Conservation (phyloP, 2,797 vertebrate genomes). For the Acropternis orthonyx region DNA sequence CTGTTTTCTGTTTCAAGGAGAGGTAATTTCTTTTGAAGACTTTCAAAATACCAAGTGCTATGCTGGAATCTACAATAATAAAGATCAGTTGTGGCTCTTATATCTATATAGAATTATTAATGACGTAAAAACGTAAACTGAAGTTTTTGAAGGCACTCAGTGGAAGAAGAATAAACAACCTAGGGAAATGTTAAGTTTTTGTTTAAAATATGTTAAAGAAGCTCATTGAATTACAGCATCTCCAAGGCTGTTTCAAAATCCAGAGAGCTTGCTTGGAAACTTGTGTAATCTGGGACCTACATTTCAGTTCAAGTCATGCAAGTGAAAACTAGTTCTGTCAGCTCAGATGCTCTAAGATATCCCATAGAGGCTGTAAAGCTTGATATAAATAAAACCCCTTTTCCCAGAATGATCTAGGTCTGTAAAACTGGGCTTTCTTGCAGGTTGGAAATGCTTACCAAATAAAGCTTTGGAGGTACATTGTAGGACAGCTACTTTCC, state of each 20-base stretch:
- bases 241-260: slow-evolving; percentile 2
- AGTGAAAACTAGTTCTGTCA: slow-evolving; percentile 43
- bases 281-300: slow-evolving; percentile 40
- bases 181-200: neutral
- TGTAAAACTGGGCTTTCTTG: neutral
- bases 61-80: neutral
- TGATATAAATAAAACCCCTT: neutral
- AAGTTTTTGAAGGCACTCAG: neutral
- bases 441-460: neutral
- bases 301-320: neutral
- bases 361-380: neutral
- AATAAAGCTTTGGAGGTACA: neutral
- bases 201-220: neutral
- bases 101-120: neutral
- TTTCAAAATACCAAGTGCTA: neutral
- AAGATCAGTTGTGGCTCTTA: neutral
- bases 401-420: neutral
- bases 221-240: neutral
- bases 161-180: neutral
- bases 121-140: neutral
- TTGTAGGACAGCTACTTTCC: neutral
- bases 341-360: slow-evolving; percentile 10
- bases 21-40: neutral
- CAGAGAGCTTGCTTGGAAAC: neutral
- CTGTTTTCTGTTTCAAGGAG: neutral